A percentile compares a stretch with the other conserved stretches of the same genome.
Evolutionary conservation across 2,888 invertebrate species (phyloP).

Genomic region (Andrena dorsata): DNA sequence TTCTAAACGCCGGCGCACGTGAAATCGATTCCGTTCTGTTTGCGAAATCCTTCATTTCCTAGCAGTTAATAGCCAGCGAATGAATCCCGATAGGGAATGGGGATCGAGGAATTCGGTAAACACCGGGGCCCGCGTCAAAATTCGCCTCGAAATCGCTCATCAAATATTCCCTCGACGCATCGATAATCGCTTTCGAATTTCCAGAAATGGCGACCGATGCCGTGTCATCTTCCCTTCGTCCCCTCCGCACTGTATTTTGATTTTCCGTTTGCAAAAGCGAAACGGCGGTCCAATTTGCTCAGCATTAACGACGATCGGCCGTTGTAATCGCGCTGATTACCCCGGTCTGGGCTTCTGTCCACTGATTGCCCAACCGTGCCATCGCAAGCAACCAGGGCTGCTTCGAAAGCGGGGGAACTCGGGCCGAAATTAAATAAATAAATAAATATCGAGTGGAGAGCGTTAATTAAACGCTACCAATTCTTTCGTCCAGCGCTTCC

Average conservation of each 20-base stretch:
- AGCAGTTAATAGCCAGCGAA: constrained; percentile 27
- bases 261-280: constrained; percentile 54
- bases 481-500: constrained; percentile 38
- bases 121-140: constrained; percentile 39
- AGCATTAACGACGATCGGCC: constrained; percentile 55
- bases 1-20: background rate
- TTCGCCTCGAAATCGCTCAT: constrained; percentile 44
- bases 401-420: background rate
- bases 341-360: constrained; percentile 33
- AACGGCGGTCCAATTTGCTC: constrained; percentile 63
- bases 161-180: constrained; percentile 39
- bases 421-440: background rate
- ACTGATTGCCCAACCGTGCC: constrained; percentile 67
- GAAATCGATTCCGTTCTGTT: constrained; percentile 26
- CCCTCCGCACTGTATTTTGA: constrained; percentile 23
- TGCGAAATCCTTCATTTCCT: constrained; percentile 56
- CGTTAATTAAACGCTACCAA: constrained; percentile 64
- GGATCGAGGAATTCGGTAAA: constrained; percentile 43
- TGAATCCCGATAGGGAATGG: background rate
- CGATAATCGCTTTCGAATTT: constrained; percentile 52
- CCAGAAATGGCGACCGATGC: constrained; percentile 65
- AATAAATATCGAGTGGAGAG: constrained; percentile 32
- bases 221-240: background rate
- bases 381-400: constrained; percentile 19
- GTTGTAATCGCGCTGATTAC: constrained; percentile 69